Evolutionary conservation across 2,113 vertebrate genomes (phyloP).

Genomic region (Octodon degus): DNA sequence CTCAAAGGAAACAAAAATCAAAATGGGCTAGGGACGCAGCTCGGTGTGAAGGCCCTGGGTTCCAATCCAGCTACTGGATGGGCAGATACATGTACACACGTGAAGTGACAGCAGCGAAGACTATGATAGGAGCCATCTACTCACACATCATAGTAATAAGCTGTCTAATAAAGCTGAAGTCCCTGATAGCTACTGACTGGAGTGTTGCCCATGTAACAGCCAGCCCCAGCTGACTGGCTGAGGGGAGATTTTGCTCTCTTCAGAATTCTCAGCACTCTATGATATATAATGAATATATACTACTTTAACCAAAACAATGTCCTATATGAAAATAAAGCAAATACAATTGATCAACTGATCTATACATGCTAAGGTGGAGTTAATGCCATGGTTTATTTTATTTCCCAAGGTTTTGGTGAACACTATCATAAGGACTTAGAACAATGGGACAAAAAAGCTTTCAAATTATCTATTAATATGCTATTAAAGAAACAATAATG

Average conservation of each 20-base stretch:
- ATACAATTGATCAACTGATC: neutral
- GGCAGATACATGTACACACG: neutral
- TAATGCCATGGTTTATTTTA: neutral
- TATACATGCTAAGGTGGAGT: neutral
- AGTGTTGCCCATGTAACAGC: neutral
- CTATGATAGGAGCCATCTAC: neutral
- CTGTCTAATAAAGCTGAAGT: neutral
- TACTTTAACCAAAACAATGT: slow-evolving; percentile 37
- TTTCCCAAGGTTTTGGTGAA: neutral
- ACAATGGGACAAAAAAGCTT: neutral
- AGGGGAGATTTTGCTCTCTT: slow-evolving; percentile 5
- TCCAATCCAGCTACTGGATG: neutral
- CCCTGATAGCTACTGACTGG: neutral
- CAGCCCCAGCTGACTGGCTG: neutral
- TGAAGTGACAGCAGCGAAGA: neutral
- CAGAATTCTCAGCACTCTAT: slow-evolving; percentile 30
- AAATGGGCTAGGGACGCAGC: neutral
- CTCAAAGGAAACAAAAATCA: neutral
- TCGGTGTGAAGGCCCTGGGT: neutral
- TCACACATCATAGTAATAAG: neutral
- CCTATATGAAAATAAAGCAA: slow-evolving; percentile 36
- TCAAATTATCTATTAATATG: neutral
- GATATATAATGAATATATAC: neutral
- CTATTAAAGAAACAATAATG: slow-evolving; percentile 13
- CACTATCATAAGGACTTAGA: neutral